These are phyloP conservation scores for Pseudonaja textilis DNA, from an alignment of 2,113 vertebrate genomes.

Conservation along the genomic window DNA sequence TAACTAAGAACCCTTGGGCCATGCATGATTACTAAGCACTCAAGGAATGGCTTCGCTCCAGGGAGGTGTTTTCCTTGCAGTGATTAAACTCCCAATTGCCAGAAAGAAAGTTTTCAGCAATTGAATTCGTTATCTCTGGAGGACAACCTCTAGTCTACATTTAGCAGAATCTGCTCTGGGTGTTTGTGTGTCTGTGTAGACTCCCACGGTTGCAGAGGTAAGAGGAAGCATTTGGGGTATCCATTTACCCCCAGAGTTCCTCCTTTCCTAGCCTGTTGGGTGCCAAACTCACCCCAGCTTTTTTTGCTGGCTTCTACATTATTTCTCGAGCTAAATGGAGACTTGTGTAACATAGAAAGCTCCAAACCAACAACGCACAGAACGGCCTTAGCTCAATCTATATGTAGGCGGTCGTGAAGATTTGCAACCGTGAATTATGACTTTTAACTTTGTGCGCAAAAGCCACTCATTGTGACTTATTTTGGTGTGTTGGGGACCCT, in stretches of 20 bases:
- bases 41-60: background rate
- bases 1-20: background rate
- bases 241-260: background rate
- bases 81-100: background rate
- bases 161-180: background rate
- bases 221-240: background rate
- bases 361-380: background rate
- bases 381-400: background rate
- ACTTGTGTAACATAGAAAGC: background rate
- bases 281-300: background rate
- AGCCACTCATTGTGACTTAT: background rate
- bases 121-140: background rate
- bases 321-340: background rate
- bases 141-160: background rate
- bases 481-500: background rate
- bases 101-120: background rate
- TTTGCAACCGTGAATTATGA: background rate
- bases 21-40: background rate
- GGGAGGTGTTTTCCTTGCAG: background rate
- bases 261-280: background rate
- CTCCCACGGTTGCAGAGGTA: too few relatives aligned
- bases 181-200: background rate
- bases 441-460: background rate
- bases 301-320: background rate
- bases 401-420: background rate